These are phyloP conservation scores for Monochamus saltuarius DNA, from an alignment of 1,140 invertebrate genomes.

Conservation along the genomic window DNA sequence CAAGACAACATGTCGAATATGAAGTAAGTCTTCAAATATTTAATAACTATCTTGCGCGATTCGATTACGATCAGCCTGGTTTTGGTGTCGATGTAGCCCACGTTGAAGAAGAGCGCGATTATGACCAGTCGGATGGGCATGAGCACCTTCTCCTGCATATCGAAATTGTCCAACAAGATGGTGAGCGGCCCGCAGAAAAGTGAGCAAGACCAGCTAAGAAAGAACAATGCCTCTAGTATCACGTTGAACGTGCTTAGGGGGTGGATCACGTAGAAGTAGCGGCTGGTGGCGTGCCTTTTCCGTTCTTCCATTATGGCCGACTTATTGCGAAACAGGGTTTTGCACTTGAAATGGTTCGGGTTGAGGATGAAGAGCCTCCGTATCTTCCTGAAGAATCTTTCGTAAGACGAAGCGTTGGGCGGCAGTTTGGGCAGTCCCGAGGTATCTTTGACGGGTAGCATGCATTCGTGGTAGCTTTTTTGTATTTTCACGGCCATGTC, in stretches of 20 bases:
- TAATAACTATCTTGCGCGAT: conserved; percentile 14
- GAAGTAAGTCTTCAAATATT: conserved; percentile 25
- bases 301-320: conserved; percentile 20
- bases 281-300: conserved; percentile 20
- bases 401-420: conserved; percentile 20
- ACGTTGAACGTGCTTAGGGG: conserved; percentile 25
- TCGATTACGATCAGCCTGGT: conserved; percentile 25
- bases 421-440: conserved; percentile 14
- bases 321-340: conserved; percentile 20
- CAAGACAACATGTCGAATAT: conserved; percentile 9
- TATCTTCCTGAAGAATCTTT: conserved; percentile 8
- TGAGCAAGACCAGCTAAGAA: background rate
- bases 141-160: background rate
- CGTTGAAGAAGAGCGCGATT: conserved; percentile 14
- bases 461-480: too few relatives aligned
- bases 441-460: too few relatives aligned
- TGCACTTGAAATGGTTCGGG: conserved; percentile 13
- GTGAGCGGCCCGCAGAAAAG: too few relatives aligned
- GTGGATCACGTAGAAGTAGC: conserved; percentile 20
- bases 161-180: background rate
- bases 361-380: conserved; percentile 21
- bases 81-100: conserved; percentile 22
- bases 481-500: too few relatives aligned
- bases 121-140: background rate
- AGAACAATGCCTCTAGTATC: conserved; percentile 20